Percentiles rank a stretch among this genome's conserved stretches.
phyloP scores from a whole-genome alignment of 1,140 invertebrate species.

The Cataglyphis hispanica region DNA sequence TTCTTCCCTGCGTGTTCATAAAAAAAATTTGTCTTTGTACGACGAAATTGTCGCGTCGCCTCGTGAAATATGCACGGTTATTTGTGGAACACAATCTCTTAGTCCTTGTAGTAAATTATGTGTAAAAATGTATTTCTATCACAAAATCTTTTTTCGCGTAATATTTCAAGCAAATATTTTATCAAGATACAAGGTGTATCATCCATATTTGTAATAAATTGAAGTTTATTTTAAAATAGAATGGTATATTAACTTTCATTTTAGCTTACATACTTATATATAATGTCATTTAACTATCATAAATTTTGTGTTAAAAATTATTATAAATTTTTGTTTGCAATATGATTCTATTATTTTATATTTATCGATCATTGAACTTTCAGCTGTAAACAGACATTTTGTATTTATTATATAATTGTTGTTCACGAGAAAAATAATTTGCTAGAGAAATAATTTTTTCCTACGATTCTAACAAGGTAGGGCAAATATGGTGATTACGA shows the following conservation, averaged over 20 bases:
- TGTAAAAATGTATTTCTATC: background rate
- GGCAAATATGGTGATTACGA: conserved; percentile 61
- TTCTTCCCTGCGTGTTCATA: conserved; percentile 16
- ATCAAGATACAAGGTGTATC: background rate
- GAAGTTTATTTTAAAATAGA: background rate
- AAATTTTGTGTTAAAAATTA: conserved; percentile 11
- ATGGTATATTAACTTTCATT: background rate
- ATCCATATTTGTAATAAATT: background rate
- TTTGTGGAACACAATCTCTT: conserved; percentile 5
- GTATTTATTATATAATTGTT: conserved; percentile 13
- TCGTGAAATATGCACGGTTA: conserved; percentile 9
- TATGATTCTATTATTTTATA: background rate
- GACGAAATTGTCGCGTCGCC: background rate
- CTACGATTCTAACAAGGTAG: conserved; percentile 16
- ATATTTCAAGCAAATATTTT: background rate
- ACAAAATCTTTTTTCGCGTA: background rate
- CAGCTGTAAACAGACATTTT: background rate
- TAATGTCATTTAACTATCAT: background rate
- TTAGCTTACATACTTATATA: background rate
- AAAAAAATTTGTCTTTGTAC: conserved; percentile 59
- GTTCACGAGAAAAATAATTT: background rate
- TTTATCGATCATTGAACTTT: background rate
- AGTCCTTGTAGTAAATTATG: background rate
- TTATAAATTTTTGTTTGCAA: background rate
- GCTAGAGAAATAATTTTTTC: conserved; percentile 44